These are phyloP conservation scores for Passer domesticus DNA, from an alignment of 2,113 vertebrate genomes.

Conservation along the genomic window DNA sequence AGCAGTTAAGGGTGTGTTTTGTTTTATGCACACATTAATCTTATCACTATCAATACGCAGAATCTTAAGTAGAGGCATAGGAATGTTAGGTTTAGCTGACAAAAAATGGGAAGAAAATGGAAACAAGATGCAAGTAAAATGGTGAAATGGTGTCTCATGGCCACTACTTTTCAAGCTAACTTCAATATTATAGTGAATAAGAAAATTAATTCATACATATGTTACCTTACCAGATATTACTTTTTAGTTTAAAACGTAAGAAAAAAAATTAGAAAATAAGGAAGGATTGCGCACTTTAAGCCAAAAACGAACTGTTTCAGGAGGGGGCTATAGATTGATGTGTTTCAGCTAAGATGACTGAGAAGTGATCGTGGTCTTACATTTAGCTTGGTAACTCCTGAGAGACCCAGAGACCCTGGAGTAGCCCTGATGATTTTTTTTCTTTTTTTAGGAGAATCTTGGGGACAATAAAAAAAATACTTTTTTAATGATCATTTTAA, in stretches of 20 bases:
- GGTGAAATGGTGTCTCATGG: background rate
- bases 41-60: background rate
- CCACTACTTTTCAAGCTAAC: background rate
- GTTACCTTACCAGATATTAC: background rate
- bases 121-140: background rate
- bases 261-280: background rate
- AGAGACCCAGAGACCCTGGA: background rate
- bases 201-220: background rate
- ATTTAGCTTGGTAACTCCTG: background rate
- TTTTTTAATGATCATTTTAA: background rate
- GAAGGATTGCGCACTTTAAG: fast-evolving
- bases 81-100: background rate
- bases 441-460: background rate
- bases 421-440: background rate
- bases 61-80: background rate
- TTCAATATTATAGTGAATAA: background rate
- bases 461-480: background rate
- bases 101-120: background rate
- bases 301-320: background rate
- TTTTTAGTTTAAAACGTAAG: background rate
- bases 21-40: background rate
- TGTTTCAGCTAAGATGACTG: background rate
- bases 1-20: background rate
- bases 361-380: background rate
- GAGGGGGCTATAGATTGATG: background rate